Evolutionary conservation across 2,113 vertebrate species (phyloP), one percentile per base, ranked within the genome.

Genomic region (Dunckerocampus dactyliophorus): DNA sequence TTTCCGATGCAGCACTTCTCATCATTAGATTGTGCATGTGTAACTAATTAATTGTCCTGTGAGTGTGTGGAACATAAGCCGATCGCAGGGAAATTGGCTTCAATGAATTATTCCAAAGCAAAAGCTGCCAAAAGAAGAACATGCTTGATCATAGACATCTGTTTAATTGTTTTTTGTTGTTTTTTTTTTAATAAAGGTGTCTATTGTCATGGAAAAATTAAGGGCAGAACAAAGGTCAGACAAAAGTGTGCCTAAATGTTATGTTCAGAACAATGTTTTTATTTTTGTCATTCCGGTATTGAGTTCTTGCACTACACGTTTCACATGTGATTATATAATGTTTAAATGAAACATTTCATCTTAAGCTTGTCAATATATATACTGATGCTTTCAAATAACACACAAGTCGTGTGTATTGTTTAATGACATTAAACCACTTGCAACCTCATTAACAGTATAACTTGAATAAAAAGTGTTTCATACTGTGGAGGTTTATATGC

Each of bases 221-320:
- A 24, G 22, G 21, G 8, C 42, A 42, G 19, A 59, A 59, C 62
- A 54, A 47, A 69, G 11, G 16, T 53, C 13, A 3, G 39, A 43
- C 39, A 43, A 43, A 43, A 43, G 55, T 55, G 17, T 19, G 47
- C 46, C 21, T 46, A 31, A 57, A 37, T 69, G 16, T 56, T 7
- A 13, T 50, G 42, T 55, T 49, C 22, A 24, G 45, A 69, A 57
- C 59, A 16, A 21, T 12, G 66, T 74, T 67, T 22, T 61, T 64
- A 74, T 62, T 52, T 9, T 47, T 62, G 65, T 59, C 56, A 54
- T 62, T 59, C 67, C 65, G 43, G 10, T 65, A 59, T 66, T 46
- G 53, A 20, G 43, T 72, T 65, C 75, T 84, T 89, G 86, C 82
- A 88, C 83, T 85, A 82, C 64, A 60, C 53, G 67, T 77, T 81